Evolutionary conservation across 2,888 invertebrate species (phyloP), one percentile per base, ranked within the genome.

Genomic region (Melolontha melolontha): DNA sequence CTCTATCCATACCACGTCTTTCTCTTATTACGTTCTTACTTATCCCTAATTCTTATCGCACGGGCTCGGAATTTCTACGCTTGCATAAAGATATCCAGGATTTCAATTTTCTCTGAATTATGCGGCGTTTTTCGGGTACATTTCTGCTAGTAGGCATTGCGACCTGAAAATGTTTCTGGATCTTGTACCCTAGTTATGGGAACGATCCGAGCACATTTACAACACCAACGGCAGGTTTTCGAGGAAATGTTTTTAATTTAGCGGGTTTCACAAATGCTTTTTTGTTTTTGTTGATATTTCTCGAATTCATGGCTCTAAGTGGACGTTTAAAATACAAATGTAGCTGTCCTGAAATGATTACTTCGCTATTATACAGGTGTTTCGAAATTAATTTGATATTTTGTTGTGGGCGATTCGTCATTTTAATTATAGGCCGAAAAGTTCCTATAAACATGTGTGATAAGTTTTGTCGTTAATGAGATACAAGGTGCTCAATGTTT

Each of bases 31-130:
- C 34, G 34, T 34, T 34, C 34, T 10, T 10, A 10, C 34, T 59
- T 39, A 16, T 49, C 49, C 50, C 39, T 59, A 44, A 44, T 59
- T 59, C 59, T 59, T 59, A 59, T 59, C 59, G 29, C 14, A 16
- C 29, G n/a, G 14, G 14, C 59, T 59, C 29, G 42, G 44, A 44
- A 8, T 59, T 29, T 59, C 59, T 44, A 27, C 17, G 27, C 16
- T 34, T 59, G 44, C 59, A 44, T 44, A 47, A 59, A 59, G 44
- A 44, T 59, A 59, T 29, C 59, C 29, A 44, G 27, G 44, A 59
- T 44, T 59, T 59, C 44, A 59, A 59, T 59, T 59, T 59, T 44
- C 59, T 59, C 59, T 17, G 44, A 59, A 39, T 54, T 54, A 54
- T 54, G 40, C 17, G 16, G 40, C 29, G 54, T 40, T 40, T 54